Conservation (phyloP, 2,888 invertebrate species). For the Erannis defoliaria region DNA sequence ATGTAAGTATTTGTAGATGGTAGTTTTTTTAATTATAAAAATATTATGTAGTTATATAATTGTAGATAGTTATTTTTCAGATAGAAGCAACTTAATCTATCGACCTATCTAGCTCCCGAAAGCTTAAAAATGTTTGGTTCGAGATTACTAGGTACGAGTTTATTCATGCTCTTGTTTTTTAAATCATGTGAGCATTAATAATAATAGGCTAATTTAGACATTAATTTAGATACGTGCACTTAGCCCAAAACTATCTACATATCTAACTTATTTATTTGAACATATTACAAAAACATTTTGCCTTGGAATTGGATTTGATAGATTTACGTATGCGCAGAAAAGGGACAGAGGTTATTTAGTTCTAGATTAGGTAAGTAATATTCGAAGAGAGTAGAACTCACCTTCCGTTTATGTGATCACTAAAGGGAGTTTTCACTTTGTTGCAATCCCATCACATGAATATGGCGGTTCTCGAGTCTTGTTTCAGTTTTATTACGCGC, state of each 20-base stretch:
- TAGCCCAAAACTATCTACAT: too few relatives aligned
- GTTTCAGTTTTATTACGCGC: conserved; percentile 38
- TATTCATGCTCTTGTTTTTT: too few relatives aligned
- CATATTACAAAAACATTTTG: background rate
- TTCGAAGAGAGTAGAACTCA: conserved; percentile 46
- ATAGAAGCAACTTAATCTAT: too few relatives aligned
- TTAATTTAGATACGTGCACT: too few relatives aligned
- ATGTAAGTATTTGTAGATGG: too few relatives aligned
- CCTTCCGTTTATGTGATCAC: conserved; percentile 52
- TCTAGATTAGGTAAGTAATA: background rate
- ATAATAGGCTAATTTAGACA: too few relatives aligned
- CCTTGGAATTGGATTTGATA: background rate
- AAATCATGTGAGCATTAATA: too few relatives aligned
- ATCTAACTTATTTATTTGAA: background rate
- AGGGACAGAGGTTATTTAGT: background rate
- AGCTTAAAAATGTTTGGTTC: too few relatives aligned
- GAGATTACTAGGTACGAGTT: too few relatives aligned
- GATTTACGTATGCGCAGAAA: conserved; percentile 6
- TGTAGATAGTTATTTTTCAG: too few relatives aligned
- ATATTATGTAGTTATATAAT: background rate
- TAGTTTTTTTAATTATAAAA: too few relatives aligned
- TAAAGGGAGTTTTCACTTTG: conserved; percentile 55
- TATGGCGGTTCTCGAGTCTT: conserved; percentile 44
- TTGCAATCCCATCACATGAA: conserved; percentile 62
- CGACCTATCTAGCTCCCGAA: background rate